phyloP scores from a whole-genome alignment of 2,797 vertebrate species.

The Lutjanus argentimaculatus region DNA sequence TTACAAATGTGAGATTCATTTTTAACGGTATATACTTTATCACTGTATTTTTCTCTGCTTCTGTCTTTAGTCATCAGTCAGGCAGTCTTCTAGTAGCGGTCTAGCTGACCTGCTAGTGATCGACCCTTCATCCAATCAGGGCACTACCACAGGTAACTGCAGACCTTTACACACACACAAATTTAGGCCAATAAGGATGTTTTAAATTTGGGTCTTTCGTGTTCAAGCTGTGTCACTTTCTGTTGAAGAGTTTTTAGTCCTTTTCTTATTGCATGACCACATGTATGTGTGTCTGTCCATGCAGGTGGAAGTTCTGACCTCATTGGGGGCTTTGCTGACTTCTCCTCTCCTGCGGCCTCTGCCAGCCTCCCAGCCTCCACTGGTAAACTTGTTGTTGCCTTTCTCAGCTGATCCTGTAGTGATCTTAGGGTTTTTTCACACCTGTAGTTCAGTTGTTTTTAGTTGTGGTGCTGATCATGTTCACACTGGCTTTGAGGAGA shows the following conservation, averaged over 20 bases:
- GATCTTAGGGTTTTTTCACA: background rate
- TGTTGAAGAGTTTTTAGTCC: background rate
- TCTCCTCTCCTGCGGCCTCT: slow-evolving; percentile 92
- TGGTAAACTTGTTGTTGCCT: slow-evolving; percentile 83
- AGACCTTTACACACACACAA: background rate
- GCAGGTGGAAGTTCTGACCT: slow-evolving; percentile 87
- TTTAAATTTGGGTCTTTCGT: background rate
- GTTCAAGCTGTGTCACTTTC: background rate
- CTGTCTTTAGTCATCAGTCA: slow-evolving; percentile 83
- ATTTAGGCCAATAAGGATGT: slow-evolving; percentile 16
- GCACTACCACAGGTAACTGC: slow-evolving; percentile 85
- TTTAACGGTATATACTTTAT: background rate
- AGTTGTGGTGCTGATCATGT: background rate
- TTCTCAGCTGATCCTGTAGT: background rate
- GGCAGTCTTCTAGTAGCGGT: slow-evolving; percentile 88
- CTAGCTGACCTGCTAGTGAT: slow-evolving; percentile 94
- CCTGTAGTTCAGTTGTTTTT: background rate
- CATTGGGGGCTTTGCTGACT: slow-evolving; percentile 96
- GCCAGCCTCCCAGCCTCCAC: slow-evolving; percentile 90
- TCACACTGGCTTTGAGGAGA: background rate
- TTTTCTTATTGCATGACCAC: background rate
- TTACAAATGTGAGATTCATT: background rate
- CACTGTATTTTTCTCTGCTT: background rate
- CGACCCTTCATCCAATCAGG: slow-evolving; percentile 85
- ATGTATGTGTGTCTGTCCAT: slow-evolving; percentile 18